phyloP scores from a whole-genome alignment of 2,888 invertebrate genomes.

The Tipula helvola region DNA sequence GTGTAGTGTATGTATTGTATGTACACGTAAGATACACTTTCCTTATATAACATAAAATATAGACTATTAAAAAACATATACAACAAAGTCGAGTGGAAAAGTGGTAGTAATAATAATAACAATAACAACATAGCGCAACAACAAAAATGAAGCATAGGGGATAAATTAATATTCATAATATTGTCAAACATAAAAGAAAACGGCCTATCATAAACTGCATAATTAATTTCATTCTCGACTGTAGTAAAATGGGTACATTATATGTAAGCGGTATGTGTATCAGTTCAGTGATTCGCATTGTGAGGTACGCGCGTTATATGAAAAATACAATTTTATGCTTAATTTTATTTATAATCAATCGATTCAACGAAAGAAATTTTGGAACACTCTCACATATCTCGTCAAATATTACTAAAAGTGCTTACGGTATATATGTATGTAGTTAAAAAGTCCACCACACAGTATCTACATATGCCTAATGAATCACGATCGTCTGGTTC shows the following conservation, averaged over 20 bases:
- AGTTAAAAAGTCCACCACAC: too few relatives aligned
- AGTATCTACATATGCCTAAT: too few relatives aligned
- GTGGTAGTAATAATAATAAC: slow-evolving; percentile 1
- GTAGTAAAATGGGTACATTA: background rate
- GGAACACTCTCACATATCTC: too few relatives aligned
- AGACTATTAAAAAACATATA: background rate
- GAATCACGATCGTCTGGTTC: too few relatives aligned
- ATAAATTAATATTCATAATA: slow-evolving; percentile 13
- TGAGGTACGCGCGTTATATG: background rate
- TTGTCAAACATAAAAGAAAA: slow-evolving; percentile 13
- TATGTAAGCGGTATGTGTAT: background rate
- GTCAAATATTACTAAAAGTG: too few relatives aligned
- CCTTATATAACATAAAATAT: background rate
- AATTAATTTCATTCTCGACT: slow-evolving; percentile 7
- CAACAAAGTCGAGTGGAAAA: background rate
- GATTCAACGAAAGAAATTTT: too few relatives aligned
- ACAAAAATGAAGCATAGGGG: slow-evolving; percentile 12
- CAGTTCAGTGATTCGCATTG: background rate
- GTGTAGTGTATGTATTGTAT: background rate
- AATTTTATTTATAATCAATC: too few relatives aligned
- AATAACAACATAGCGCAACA: background rate
- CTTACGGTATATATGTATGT: too few relatives aligned
- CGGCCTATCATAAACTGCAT: slow-evolving; percentile 12
- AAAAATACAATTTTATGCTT: too few relatives aligned
- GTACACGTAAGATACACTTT: background rate